Conservation (phyloP, 2,888 invertebrate genomes). For the Drosophila kanekoi region DNA sequence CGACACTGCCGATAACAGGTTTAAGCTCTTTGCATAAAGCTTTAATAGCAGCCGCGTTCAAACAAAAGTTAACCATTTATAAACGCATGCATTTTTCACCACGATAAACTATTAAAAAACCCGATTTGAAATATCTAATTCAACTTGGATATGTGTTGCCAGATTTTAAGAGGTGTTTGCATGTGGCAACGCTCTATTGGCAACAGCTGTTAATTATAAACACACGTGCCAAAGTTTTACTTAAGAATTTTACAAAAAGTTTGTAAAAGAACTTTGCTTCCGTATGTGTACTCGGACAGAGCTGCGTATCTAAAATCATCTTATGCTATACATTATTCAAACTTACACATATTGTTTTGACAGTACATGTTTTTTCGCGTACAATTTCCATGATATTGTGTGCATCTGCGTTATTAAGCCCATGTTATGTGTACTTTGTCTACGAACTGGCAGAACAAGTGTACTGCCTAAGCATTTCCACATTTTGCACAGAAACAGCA, state of each 20-base stretch:
- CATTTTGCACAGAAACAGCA: conserved; percentile 24
- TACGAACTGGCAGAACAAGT: conserved; percentile 2
- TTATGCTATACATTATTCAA: not conserved
- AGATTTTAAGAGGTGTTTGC: not conserved
- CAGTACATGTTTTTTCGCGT: not conserved
- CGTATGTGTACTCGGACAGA: not conserved
- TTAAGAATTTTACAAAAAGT: not conserved
- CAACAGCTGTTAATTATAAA: conserved; percentile 31
- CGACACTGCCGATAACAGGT: conserved; percentile 65
- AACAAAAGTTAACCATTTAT: not conserved
- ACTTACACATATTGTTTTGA: conserved; percentile 19
- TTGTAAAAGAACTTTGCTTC: not conserved
- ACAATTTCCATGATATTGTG: not conserved
- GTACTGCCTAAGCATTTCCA: conserved; percentile 19
- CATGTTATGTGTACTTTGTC: not conserved
- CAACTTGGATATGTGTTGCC: conserved; percentile 31
- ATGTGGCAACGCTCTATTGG: conserved; percentile 28
- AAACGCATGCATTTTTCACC: conserved; percentile 18
- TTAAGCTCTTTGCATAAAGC: conserved; percentile 58
- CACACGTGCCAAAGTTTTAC: conserved; percentile 23
- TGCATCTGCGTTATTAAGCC: not conserved
- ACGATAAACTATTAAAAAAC: conserved; percentile 18
- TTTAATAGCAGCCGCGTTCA: conserved; percentile 19
- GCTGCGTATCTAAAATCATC: not conserved
- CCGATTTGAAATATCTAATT: conserved; percentile 29